Evolutionary conservation across 2,113 vertebrate genomes (phyloP).

Genomic region (Panurus biarmicus): DNA sequence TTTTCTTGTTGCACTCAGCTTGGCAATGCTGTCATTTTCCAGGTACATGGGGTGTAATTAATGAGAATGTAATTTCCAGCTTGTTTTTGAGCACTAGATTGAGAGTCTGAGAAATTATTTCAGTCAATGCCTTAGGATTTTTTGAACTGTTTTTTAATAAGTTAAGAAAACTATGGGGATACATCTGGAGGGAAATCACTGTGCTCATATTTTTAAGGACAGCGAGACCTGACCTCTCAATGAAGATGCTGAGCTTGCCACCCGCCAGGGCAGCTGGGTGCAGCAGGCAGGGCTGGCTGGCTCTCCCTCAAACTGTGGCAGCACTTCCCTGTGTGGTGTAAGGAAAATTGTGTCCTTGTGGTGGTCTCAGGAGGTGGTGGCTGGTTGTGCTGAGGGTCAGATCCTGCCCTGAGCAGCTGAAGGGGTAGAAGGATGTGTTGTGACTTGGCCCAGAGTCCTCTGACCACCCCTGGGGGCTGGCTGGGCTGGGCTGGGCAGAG

Average conservation of each 20-base stretch:
- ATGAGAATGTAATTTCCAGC: background rate
- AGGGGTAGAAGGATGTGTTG: rapidly evolving
- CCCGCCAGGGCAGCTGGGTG: background rate
- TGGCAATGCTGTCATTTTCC: background rate
- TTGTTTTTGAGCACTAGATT: background rate
- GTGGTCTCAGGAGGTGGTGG: rapidly evolving
- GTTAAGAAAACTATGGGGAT: background rate
- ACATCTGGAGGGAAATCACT: background rate
- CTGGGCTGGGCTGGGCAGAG: background rate
- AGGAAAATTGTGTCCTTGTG: background rate
- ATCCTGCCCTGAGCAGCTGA: background rate
- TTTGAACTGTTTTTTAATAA: background rate
- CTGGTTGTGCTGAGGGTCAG: background rate
- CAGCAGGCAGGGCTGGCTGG: background rate
- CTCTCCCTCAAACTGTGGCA: background rate
- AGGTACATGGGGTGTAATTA: constrained; percentile 15
- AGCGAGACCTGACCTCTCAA: background rate
- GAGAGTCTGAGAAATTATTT: background rate
- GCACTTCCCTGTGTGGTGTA: rapidly evolving
- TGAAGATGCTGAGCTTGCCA: background rate
- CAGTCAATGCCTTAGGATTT: background rate
- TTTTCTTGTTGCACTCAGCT: background rate
- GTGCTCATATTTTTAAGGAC: background rate
- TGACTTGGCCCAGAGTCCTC: background rate
- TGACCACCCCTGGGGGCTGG: rapidly evolving